Conservation (phyloP, 2,113 vertebrate species). For the Triplophysa siluroides region DNA sequence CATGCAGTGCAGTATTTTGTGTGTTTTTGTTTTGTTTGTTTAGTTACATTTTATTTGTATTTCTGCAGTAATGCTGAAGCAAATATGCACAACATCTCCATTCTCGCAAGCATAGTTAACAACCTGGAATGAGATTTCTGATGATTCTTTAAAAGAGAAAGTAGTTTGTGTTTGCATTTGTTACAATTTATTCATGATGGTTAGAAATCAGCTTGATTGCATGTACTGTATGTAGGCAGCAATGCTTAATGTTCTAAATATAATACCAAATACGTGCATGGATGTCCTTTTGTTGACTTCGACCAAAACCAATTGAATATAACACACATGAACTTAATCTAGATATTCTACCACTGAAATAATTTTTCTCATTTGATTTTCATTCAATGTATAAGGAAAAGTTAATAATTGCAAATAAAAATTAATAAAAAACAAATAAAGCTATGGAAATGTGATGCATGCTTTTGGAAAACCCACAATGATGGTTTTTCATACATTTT, state of each 20-base stretch:
- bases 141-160: slow-evolving; percentile 4
- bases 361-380: not conserved
- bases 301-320: not conserved
- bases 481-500: not conserved
- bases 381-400: not conserved
- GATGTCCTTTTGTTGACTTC: slow-evolving; percentile 12
- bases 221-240: not conserved
- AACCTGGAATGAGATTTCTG: not conserved
- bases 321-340: slow-evolving; percentile 14
- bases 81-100: not conserved
- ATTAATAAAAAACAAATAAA: not conserved
- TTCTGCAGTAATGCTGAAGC: not conserved
- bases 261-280: slow-evolving; percentile 32
- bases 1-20: not conserved
- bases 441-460: not conserved
- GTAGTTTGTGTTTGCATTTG: slow-evolving; percentile 21
- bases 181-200: not conserved
- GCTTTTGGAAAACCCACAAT: not conserved
- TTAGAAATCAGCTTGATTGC: not conserved
- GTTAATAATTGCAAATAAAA: not conserved
- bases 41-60: not conserved
- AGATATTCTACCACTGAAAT: slow-evolving; percentile 13
- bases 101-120: not conserved
- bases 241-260: not conserved
- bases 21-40: not conserved